Evolutionary conservation across 2,888 invertebrate species (phyloP), one percentile per base, ranked within the genome.

Genomic region (Erannis defoliaria): DNA sequence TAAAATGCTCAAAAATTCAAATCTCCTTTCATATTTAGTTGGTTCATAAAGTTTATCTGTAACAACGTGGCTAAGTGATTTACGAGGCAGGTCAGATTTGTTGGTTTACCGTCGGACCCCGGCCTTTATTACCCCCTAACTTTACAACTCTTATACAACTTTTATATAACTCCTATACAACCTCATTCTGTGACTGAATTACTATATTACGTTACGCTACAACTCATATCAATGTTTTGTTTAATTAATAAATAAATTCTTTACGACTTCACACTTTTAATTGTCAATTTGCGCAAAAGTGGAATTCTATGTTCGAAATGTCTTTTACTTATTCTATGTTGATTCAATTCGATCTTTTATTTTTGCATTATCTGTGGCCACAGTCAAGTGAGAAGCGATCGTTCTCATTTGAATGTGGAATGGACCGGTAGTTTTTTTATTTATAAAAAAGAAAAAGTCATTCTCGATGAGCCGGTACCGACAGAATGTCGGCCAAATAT

Each of bases 11-110:
- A 38, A 61, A 46, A 53, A 42, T 38, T 40, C 48, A 35, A 60
- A 61, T 55, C 55, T 60, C 62, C 66, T 78, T 72, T 61, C 55
- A 87, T 83, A 87, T 86, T 87, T 84, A 78, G 84, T 84, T 84
- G 76, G 59, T 77, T 79, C 79, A 81, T 89, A 89, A 81, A 89
- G 85, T 84, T 90, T 92, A 91, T 91, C 90, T 89, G 85, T 85
- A 85, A 85, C 85, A 85, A 83, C 88, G 90, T 86, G 91, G 82
- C 87, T 90, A 92, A 91, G 89, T 91, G 91, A 93, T 93, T 92
- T 93, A 93, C 86, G 90, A 90, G 77, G 78, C 82, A 81, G 89
- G 90, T 91, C 90, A 90, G 91, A 89, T 90, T 91, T 91, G 92
- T 92, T 90, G 86, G 91, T 92, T 91, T 90, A 89, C 88, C 90